phyloP scores from a whole-genome alignment of 37 sponge, comb jelly and placozoan species.

The Theonella swinhoei region DNA sequence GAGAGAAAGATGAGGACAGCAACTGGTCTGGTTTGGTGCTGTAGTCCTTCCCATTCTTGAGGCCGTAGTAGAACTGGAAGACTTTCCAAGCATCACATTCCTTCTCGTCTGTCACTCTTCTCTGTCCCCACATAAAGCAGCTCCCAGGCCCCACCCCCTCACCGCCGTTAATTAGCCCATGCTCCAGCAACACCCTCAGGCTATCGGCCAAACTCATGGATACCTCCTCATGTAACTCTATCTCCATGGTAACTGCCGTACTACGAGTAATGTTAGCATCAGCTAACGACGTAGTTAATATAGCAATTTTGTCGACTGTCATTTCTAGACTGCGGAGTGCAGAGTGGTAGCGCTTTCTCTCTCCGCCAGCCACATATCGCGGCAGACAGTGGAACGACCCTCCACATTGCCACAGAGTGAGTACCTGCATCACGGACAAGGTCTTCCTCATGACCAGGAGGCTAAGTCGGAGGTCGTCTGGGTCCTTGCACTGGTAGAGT shows the following conservation, averaged over 20 bases:
- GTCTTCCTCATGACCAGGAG: conserved; percentile 59
- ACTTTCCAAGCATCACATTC: conserved; percentile 61
- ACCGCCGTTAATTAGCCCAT: conserved; percentile 6
- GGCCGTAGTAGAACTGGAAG: conserved; percentile 42
- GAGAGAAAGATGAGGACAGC: conserved; percentile 44
- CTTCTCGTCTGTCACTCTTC: neutral
- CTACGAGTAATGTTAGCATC: conserved; percentile 19
- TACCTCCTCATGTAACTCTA: conserved; percentile 60
- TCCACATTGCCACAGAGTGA: conserved; percentile 70
- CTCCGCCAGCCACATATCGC: conserved; percentile 6
- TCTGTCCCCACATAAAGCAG: conserved; percentile 12
- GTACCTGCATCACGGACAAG: conserved; percentile 63
- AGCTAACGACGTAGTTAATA: conserved; percentile 38
- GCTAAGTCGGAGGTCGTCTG: conserved; percentile 27
- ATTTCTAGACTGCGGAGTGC: conserved; percentile 53
- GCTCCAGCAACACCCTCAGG: conserved; percentile 44
- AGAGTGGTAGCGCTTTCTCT: conserved; percentile 36
- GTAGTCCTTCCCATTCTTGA: conserved; percentile 59
- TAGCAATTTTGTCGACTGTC: conserved; percentile 62
- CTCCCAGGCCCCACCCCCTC: neutral
- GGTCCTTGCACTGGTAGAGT: neutral
- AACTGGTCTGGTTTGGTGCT: conserved; percentile 32
- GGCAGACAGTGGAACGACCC: conserved; percentile 47
- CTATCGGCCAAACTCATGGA: conserved; percentile 61
- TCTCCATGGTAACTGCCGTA: conserved; percentile 43